Evolutionary conservation across 2,113 vertebrate species (phyloP), one percentile per base, ranked within the genome.

Genomic region (Prietella phreatophila): DNA sequence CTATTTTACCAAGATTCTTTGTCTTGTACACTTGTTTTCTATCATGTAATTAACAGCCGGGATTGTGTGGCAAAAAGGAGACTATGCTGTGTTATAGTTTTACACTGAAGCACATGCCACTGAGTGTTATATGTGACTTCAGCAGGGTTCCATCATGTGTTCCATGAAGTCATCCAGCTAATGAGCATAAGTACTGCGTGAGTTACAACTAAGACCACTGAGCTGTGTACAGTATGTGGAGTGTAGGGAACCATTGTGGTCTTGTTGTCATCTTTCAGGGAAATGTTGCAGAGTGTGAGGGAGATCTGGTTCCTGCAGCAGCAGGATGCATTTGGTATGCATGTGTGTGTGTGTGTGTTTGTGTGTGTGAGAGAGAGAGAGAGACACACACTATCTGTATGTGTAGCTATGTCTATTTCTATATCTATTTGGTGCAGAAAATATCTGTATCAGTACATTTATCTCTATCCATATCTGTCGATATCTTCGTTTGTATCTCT

Each of bases 1-100:
- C 42, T 86, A 87, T 87, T 89, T 88, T 87, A 67, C 75, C 85
- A 83, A 76, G 88, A 82, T 33, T 1, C 6, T 11, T 42, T 27
- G 47, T 63, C 19, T 75, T 82, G 80, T n/a, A 27, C 33, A 33
- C 17, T 65, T 30, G 0, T 14, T 86, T 56, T 15, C 19, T 86
- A 82, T 83, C 9, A 76, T 84, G 55, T n/a, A 58, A 60, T 33
- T 88, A 88, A 27, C 61, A 53, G 42, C 56, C 79, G 53, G 47
- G n/a, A 10, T 81, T 55, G 56, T 22, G 84, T 82, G 50, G 20
- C 6, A 30, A 60, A 10, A 42, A 30, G 27, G 1, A 53, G 53
- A 80, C 47, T 56, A 47, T 33, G 47, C 19, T 55, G 76, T 39
- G 19, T n/a, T 65, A 9, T 53, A 80, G 27, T 33, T 86, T 15